Evolutionary conservation across 2,113 vertebrate species (phyloP).

Genomic region (Dascyllus trimaculatus): DNA sequence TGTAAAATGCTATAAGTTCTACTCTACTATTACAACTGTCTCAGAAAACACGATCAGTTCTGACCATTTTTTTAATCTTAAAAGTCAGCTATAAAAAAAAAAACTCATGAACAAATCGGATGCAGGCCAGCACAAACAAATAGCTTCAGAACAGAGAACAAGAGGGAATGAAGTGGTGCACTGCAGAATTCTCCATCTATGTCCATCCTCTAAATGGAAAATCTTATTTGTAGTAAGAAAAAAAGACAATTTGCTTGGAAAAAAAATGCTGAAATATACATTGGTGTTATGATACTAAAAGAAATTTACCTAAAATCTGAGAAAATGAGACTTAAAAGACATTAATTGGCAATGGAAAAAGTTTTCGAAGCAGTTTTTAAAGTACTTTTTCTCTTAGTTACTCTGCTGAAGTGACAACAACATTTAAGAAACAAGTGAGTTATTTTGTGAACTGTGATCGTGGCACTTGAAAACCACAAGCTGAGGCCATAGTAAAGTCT

Average conservation of each 20-base stretch:
- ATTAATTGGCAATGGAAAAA: too few species aligned
- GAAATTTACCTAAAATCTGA: not conserved
- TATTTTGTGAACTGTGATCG: not conserved
- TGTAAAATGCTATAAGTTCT: conserved; percentile 4
- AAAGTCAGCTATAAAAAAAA: conserved; percentile 18
- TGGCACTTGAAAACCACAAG: not conserved
- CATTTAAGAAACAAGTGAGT: not conserved
- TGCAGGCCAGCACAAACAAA: not conserved
- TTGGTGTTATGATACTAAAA: not conserved
- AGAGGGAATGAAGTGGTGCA: not conserved
- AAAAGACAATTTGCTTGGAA: not conserved
- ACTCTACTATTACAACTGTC: conserved; percentile 2
- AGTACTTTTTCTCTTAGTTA: not conserved
- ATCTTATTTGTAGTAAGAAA: not conserved
- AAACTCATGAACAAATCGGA: not conserved
- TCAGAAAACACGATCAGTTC: not conserved
- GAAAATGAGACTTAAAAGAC: too few species aligned
- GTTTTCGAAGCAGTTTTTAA: too few species aligned
- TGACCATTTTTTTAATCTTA: conserved; percentile 10
- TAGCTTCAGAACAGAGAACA: conserved; percentile 18
- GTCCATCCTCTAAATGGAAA: not conserved
- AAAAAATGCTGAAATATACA: not conserved
- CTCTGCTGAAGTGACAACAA: not conserved
- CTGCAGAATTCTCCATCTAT: conserved; percentile 12
- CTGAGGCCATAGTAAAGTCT: not conserved